A percentile compares a stretch with the other conserved stretches of the same genome.
These are phyloP conservation scores for Nothocercus nigrocapillus DNA, from an alignment of 2,113 vertebrate genomes.

Conservation along the genomic window DNA sequence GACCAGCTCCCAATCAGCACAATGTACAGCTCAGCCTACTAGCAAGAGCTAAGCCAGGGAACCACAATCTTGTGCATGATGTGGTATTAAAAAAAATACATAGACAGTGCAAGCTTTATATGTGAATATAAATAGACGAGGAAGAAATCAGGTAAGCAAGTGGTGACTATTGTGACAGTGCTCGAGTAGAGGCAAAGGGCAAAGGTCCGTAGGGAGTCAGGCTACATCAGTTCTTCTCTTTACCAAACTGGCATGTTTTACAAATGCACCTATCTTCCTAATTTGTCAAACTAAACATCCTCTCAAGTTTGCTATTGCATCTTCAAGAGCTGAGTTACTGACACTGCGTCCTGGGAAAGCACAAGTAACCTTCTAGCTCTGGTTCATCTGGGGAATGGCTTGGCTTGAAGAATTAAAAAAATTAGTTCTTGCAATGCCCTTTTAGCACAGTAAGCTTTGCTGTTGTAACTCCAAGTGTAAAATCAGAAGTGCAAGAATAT, in stretches of 20 bases:
- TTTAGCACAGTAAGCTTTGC: background rate
- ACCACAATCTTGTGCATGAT: background rate
- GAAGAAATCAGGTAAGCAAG: background rate
- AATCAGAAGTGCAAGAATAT: rapidly evolving
- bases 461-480: background rate
- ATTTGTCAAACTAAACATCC: background rate
- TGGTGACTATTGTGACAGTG: background rate
- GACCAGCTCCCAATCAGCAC: background rate
- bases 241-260: background rate
- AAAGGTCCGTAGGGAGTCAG: background rate
- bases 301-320: background rate
- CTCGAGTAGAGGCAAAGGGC: background rate
- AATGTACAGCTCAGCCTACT: background rate
- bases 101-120: background rate
- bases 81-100: background rate
- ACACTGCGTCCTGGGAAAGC: background rate
- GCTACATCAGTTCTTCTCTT: background rate
- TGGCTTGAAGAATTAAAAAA: background rate
- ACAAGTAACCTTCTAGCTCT: rapidly evolving
- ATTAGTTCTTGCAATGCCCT: background rate
- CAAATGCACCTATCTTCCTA: rapidly evolving
- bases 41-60: background rate
- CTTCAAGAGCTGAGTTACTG: rapidly evolving
- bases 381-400: background rate
- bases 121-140: background rate